These are phyloP conservation scores for Acridotheres tristis DNA, from an alignment of 2,797 vertebrate species.

Conservation along the genomic window DNA sequence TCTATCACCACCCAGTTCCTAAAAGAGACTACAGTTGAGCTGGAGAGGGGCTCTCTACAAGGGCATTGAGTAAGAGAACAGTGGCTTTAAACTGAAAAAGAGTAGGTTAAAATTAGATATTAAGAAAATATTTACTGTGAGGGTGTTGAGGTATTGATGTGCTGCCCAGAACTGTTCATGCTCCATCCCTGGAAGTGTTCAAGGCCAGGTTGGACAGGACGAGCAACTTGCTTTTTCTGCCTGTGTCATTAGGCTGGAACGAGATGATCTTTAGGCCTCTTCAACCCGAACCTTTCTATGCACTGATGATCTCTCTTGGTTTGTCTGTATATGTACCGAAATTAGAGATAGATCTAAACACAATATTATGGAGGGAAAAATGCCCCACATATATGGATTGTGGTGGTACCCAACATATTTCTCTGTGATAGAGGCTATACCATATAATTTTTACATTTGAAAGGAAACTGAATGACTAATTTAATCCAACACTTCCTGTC, in stretches of 20 bases:
- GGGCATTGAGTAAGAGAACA: not conserved
- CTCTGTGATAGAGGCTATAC: rapidly evolving
- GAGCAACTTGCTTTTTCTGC: not conserved
- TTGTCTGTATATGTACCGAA: not conserved
- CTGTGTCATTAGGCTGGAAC: rapidly evolving
- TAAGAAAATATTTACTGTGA: not conserved
- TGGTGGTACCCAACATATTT: not conserved
- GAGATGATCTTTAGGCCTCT: too few relatives aligned
- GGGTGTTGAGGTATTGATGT: rapidly evolving
- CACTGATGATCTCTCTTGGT: not conserved
- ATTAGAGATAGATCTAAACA: not conserved
- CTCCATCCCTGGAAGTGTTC: not conserved
- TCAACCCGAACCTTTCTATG: rapidly evolving
- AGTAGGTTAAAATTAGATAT: not conserved
- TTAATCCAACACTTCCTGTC: not conserved
- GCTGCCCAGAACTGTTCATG: not conserved
- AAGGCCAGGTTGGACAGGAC: not conserved
- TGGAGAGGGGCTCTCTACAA: not conserved
- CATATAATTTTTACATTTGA: not conserved
- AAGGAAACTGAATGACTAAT: not conserved
- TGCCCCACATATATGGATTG: rapidly evolving
- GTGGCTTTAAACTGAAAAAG: not conserved
- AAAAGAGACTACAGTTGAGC: rapidly evolving
- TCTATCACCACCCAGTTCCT: not conserved
- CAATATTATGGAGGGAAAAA: not conserved